Conservation (phyloP, 2,888 invertebrate genomes). For the Agonopterix heracliana region DNA sequence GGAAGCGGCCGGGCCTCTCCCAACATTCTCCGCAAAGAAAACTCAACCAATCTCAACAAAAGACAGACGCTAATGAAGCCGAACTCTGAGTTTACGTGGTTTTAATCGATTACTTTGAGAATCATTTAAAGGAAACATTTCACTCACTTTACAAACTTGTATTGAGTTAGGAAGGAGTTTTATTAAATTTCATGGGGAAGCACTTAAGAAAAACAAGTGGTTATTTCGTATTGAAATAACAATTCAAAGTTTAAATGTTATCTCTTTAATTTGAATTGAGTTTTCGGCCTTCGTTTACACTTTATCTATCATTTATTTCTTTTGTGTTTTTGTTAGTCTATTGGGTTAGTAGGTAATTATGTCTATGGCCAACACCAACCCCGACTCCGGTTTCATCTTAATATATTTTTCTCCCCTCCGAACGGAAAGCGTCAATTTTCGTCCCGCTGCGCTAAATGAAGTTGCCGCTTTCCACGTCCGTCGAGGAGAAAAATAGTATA, state of each 20-base stretch:
- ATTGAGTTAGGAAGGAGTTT: conserved; percentile 6
- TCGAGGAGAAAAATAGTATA: no score
- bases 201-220: conserved; percentile 2
- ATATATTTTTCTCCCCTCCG: no score
- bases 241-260: not conserved
- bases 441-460: no score
- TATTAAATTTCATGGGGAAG: conserved; percentile 5
- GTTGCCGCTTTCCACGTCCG: no score
- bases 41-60: conserved; percentile 37
- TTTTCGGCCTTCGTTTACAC: no score
- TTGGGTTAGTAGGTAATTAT: no score
- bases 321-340: no score
- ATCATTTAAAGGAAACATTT: not conserved
- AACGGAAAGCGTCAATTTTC: no score
- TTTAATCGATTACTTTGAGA: conserved; percentile 36
- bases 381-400: no score
- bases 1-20: conserved; percentile 9
- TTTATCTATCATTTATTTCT: no score
- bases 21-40: conserved; percentile 5
- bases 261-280: no score
- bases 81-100: conserved; percentile 39
- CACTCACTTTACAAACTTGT: conserved; percentile 2
- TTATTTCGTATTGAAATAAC: not conserved
- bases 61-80: conserved; percentile 53
- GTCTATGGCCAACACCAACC: no score